These are phyloP conservation scores for Eristalis intricaria DNA, from an alignment of 2,888 invertebrate genomes.

Conservation along the genomic window DNA sequence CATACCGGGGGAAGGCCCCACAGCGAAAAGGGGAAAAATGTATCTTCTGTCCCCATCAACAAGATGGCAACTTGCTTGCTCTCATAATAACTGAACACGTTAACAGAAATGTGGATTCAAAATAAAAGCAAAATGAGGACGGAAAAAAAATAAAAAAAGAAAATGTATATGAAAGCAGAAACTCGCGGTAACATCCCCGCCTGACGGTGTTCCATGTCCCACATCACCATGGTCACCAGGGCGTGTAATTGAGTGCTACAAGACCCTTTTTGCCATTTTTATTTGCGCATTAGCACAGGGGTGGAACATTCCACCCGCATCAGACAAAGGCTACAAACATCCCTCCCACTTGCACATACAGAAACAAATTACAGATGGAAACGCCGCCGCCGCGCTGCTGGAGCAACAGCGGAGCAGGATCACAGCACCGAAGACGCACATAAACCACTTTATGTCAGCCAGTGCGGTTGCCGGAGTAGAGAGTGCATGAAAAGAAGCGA, in stretches of 20 bases:
- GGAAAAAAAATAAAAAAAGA: constrained; percentile 71
- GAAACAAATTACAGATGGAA: constrained; percentile 70
- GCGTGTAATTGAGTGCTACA: constrained; percentile 82
- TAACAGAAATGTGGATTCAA: constrained; percentile 67
- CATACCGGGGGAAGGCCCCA: constrained; percentile 8
- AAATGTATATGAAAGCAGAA: constrained; percentile 56
- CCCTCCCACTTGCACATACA: constrained; percentile 48
- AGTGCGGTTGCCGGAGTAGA: constrained; percentile 51
- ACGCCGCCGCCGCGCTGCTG: background rate
- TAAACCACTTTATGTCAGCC: constrained; percentile 71
- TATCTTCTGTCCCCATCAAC: constrained; percentile 81
- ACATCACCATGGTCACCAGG: constrained; percentile 79
- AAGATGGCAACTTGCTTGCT: constrained; percentile 81
- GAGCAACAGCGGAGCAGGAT: constrained; percentile 47
- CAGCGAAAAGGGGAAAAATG: constrained; percentile 63
- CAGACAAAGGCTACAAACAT: constrained; percentile 31
- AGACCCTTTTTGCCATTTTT: constrained; percentile 82
- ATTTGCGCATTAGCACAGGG: constrained; percentile 81
- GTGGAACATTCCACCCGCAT: constrained; percentile 75
- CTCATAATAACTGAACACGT: constrained; percentile 78
- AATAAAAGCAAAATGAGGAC: constrained; percentile 15
- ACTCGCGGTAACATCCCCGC: constrained; percentile 47
- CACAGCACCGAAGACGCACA: constrained; percentile 64
- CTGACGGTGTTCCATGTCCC: constrained; percentile 30
- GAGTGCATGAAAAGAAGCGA: constrained; percentile 39